These are phyloP conservation scores for Sorex araneus DNA, from an alignment of 2,113 vertebrate genomes.

Conservation along the genomic window DNA sequence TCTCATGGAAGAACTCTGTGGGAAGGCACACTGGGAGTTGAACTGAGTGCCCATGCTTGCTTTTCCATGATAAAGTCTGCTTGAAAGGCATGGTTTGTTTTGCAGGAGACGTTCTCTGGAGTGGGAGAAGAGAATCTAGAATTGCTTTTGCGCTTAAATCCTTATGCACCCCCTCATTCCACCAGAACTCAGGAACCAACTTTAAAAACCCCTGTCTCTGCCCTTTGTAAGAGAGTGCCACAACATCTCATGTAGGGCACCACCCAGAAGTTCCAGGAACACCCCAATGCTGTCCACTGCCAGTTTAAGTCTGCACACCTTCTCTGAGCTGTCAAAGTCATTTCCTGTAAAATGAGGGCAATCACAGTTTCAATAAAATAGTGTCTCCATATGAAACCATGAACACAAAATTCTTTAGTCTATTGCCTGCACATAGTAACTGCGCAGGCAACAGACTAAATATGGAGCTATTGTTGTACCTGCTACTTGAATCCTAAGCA, in stretches of 20 bases:
- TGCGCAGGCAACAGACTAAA: too few relatives aligned
- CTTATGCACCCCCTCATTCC: not conserved
- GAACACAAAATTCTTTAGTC: not conserved
- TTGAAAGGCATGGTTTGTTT: not conserved
- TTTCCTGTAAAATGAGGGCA: not conserved
- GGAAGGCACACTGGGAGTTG: slow-evolving; percentile 47
- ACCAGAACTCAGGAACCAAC: not conserved
- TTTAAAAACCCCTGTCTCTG: not conserved
- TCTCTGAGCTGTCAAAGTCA: not conserved
- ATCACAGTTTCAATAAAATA: slow-evolving; percentile 24
- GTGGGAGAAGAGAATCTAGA: not conserved
- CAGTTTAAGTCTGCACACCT: not conserved
- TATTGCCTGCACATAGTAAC: not conserved
- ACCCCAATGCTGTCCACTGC: not conserved
- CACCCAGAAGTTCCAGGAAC: not conserved
- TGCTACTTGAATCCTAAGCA: not conserved
- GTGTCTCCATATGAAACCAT: not conserved
- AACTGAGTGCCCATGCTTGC: not conserved
- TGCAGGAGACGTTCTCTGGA: not conserved
- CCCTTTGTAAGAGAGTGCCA: not conserved
- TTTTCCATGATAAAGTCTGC: slow-evolving; percentile 52
- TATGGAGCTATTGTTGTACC: not conserved
- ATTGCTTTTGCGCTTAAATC: not conserved
- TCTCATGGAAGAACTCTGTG: slow-evolving; percentile 57
- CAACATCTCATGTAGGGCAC: not conserved